Conservation (phyloP, 1,140 invertebrate species). For the Drosophila repleta region DNA sequence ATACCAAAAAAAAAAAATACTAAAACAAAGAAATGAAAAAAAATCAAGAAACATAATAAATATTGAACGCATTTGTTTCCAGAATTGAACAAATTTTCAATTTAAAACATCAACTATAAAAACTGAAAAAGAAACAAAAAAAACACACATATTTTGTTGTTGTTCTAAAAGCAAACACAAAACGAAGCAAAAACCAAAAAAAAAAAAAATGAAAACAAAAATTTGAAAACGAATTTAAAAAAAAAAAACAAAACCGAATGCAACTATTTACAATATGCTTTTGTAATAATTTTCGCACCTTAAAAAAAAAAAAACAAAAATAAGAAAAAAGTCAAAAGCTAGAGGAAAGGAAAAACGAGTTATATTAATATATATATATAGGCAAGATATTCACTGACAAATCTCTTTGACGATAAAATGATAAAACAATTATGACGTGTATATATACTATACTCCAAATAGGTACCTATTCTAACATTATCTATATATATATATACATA, state of each 20-base stretch:
- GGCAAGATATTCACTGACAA: slow-evolving; percentile 63
- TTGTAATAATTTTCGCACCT: slow-evolving; percentile 81
- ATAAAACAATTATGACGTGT: slow-evolving; percentile 82
- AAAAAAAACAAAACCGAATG: slow-evolving; percentile 56
- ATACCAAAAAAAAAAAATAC: slow-evolving; percentile 41
- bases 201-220: slow-evolving; percentile 57
- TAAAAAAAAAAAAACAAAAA: slow-evolving; percentile 47
- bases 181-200: slow-evolving; percentile 60
- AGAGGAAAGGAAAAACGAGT: slow-evolving; percentile 43
- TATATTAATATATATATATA: slow-evolving; percentile 26
- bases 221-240: slow-evolving; percentile 47
- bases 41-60: slow-evolving; percentile 38
- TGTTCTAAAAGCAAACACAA: slow-evolving; percentile 76
- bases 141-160: slow-evolving; percentile 74
- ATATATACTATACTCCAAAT: slow-evolving; percentile 63
- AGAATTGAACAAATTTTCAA: slow-evolving; percentile 75
- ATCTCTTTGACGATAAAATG: slow-evolving; percentile 82
- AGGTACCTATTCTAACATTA: slow-evolving; percentile 37
- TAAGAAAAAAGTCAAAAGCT: slow-evolving; percentile 55
- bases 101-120: slow-evolving; percentile 47
- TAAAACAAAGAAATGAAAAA: slow-evolving; percentile 46
- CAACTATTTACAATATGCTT: slow-evolving; percentile 83
- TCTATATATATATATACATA: slow-evolving; percentile 46
- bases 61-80: slow-evolving; percentile 68
- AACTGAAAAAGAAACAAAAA: slow-evolving; percentile 36